Conservation (phyloP, 2,113 vertebrate species). For the Kryptolebias marmoratus region DNA sequence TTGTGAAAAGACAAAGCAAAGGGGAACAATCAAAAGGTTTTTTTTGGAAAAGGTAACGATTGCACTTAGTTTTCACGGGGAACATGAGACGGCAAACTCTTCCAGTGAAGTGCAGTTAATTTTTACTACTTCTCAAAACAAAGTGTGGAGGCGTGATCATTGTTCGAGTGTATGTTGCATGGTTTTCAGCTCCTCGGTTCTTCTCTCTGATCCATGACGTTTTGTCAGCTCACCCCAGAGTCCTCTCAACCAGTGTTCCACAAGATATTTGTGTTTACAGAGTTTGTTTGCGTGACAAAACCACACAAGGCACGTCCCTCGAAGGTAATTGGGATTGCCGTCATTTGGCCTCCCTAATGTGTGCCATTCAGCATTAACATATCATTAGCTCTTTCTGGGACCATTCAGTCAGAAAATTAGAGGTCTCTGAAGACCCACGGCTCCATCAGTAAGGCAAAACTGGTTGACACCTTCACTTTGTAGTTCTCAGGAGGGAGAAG, state of each 20-base stretch:
- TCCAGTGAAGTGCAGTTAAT: neutral
- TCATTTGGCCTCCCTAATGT: constrained; percentile 68
- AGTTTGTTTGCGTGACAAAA: constrained; percentile 71
- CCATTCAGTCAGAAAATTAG: constrained; percentile 78
- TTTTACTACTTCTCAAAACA: constrained; percentile 6
- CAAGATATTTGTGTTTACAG: constrained; percentile 69
- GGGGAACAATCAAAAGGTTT: constrained; percentile 45
- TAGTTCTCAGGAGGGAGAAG: constrained; percentile 26
- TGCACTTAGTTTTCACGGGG: constrained; percentile 38
- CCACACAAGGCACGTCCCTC: constrained; percentile 52
- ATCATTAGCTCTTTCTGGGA: constrained; percentile 78
- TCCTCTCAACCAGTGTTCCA: constrained; percentile 43
- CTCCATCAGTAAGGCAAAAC: constrained; percentile 60
- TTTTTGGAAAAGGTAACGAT: constrained; percentile 22
- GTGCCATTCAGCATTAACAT: constrained; percentile 76
- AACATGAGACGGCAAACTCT: constrained; percentile 27
- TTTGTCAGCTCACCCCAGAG: constrained; percentile 61
- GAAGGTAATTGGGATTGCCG: constrained; percentile 71
- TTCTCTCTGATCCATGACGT: constrained; percentile 42
- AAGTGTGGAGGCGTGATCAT: constrained; percentile 44
- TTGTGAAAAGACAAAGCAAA: constrained; percentile 39
- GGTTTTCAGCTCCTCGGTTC: constrained; percentile 17
- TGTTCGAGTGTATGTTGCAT: constrained; percentile 20
- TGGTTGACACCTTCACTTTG: constrained; percentile 58
- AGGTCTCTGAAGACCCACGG: constrained; percentile 65